Evolutionary conservation across 2,797 vertebrate species (phyloP).

Genomic region (Tapirus indicus): DNA sequence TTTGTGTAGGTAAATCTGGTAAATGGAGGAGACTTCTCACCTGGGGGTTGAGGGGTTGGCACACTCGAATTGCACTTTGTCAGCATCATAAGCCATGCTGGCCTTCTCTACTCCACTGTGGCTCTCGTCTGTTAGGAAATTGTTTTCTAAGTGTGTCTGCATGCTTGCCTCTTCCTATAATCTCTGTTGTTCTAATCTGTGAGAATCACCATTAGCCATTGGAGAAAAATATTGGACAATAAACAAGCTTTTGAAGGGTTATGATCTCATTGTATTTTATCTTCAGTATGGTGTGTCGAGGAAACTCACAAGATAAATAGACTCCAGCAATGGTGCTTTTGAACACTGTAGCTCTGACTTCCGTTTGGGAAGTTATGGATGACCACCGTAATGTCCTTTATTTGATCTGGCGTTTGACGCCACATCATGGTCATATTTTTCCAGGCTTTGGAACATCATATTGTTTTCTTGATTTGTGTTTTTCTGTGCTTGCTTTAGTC

Average conservation of each 20-base stretch:
- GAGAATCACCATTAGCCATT: constrained; percentile 35
- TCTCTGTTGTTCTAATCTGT: not conserved
- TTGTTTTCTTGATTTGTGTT: not conserved
- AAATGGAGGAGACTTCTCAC: not conserved
- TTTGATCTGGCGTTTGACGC: not conserved
- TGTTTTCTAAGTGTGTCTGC: not conserved
- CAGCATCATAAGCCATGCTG: rapidly evolving
- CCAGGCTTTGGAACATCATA: not conserved
- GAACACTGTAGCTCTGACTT: not conserved
- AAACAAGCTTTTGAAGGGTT: not conserved
- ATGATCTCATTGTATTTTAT: constrained; percentile 43
- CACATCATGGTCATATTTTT: not conserved
- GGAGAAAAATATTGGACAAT: not conserved
- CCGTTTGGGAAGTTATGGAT: not conserved
- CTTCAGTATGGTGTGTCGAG: not conserved
- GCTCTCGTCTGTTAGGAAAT: not conserved
- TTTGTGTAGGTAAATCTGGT: not conserved
- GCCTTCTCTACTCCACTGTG: rapidly evolving
- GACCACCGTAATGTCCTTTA: rapidly evolving
- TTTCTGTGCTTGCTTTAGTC: not conserved
- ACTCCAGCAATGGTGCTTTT: not conserved
- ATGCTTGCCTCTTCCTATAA: not conserved
- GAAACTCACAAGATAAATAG: not conserved
- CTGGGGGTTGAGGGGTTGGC: not conserved
- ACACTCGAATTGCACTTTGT: not conserved